phyloP scores from a whole-genome alignment of 2,888 invertebrate species.

The Lithophane semibrunnea region DNA sequence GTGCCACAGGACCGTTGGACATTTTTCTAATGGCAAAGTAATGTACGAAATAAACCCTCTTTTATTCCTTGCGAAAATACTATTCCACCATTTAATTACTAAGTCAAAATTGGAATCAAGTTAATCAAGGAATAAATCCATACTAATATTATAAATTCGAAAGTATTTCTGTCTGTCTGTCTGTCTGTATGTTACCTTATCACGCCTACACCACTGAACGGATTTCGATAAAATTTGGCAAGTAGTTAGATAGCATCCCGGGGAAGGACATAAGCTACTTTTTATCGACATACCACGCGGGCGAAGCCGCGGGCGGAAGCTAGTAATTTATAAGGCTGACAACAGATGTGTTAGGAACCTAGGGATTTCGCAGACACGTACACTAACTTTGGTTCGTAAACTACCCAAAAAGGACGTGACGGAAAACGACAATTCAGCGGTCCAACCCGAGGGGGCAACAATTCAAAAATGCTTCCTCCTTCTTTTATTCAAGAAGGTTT shows the following conservation, averaged over 20 bases:
- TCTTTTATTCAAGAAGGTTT: slow-evolving; percentile 49
- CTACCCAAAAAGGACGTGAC: slow-evolving; percentile 58
- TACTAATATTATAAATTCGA: too few relatives aligned
- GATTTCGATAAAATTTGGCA: too few relatives aligned
- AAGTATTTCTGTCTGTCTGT: too few relatives aligned
- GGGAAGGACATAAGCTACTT: too few relatives aligned
- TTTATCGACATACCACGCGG: too few relatives aligned
- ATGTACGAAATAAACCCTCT: slow-evolving; percentile 32
- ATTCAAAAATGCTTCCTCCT: slow-evolving; percentile 56
- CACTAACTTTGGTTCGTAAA: slow-evolving; percentile 55
- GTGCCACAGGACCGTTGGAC: slow-evolving; percentile 16
- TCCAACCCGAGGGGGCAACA: slow-evolving; percentile 41
- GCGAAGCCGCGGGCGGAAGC: too few relatives aligned
- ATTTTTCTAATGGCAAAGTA: slow-evolving; percentile 26
- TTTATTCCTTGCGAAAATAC: slow-evolving; percentile 23
- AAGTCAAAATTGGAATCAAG: slow-evolving; percentile 30
- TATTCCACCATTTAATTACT: slow-evolving; percentile 17
- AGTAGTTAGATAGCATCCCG: too few relatives aligned
- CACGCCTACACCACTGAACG: too few relatives aligned
- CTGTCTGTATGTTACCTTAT: too few relatives aligned
- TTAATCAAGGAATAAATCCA: slow-evolving; percentile 36
- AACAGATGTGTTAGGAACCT: slow-evolving; percentile 39
- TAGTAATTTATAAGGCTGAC: slow-evolving; percentile 44
- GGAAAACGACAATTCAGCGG: slow-evolving; percentile 58
- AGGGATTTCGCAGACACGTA: slow-evolving; percentile 54